phyloP scores from a whole-genome alignment of 2,797 vertebrate species.

The Argyrosomus regius region DNA sequence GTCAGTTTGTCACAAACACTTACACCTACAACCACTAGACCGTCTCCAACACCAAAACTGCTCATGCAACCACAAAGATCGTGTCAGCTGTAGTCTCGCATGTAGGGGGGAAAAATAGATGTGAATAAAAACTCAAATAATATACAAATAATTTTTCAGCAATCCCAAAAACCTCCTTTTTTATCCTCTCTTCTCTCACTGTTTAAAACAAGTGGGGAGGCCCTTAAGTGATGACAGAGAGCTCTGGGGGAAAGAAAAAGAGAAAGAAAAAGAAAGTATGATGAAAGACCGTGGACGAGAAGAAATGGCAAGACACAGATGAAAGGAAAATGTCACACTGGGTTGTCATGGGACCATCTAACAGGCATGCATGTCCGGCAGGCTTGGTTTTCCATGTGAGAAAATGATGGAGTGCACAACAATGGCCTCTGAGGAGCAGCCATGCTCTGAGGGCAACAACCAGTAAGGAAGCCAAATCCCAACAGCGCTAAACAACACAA shows the following conservation, averaged over 20 bases:
- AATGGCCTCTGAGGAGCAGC: slow-evolving; percentile 68
- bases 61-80: slow-evolving; percentile 39
- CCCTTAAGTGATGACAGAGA: slow-evolving; percentile 54
- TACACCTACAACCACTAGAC: slow-evolving; percentile 37
- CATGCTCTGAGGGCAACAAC: slow-evolving; percentile 56
- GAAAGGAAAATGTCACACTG: slow-evolving; percentile 64
- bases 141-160: not conserved
- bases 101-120: not conserved
- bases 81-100: slow-evolving; percentile 10
- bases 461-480: slow-evolving; percentile 54
- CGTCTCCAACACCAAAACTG: slow-evolving; percentile 11
- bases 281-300: slow-evolving; percentile 60
- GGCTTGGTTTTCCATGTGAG: slow-evolving; percentile 63
- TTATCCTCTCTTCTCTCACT: slow-evolving; percentile 1
- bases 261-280: slow-evolving; percentile 49
- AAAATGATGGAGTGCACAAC: slow-evolving; percentile 46
- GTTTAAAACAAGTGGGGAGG: slow-evolving; percentile 46
- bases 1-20: slow-evolving; percentile 60
- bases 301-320: slow-evolving; percentile 62
- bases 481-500: slow-evolving; percentile 12
- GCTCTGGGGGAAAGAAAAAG: slow-evolving; percentile 29
- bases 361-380: slow-evolving; percentile 56
- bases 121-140: slow-evolving; percentile 28
- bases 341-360: slow-evolving; percentile 57
- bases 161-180: not conserved